Percentiles rank a stretch among this genome's conserved stretches.
Conservation (phyloP, 2,888 invertebrate species). For the Suillia variegata region DNA sequence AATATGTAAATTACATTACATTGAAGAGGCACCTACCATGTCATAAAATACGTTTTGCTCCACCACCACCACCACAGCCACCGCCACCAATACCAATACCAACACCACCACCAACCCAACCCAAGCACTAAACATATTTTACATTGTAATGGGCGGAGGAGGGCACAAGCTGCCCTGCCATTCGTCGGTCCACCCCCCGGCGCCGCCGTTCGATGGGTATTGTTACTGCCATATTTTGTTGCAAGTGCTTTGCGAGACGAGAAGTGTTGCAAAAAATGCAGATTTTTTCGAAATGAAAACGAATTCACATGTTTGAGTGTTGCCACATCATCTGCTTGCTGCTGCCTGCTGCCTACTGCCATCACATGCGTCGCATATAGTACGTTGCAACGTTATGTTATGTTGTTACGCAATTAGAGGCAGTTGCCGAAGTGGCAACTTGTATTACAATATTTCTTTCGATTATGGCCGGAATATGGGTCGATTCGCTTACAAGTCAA, state of each 20-base stretch:
- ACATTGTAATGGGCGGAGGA: too few relatives aligned
- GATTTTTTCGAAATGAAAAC: conserved; percentile 7
- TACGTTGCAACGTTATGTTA: conserved; percentile 30
- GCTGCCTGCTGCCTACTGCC: conserved; percentile 5
- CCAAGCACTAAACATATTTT: too few relatives aligned
- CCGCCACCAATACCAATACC: too few relatives aligned
- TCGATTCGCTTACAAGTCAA: conserved; percentile 34
- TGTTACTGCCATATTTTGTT: background rate
- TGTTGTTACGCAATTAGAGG: conserved; percentile 58
- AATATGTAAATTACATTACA: conserved; percentile 24
- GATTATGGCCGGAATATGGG: conserved; percentile 29
- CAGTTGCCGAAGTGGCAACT: conserved; percentile 39
- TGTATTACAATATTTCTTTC: background rate
- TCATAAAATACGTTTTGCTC: too few relatives aligned
- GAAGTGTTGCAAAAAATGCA: too few relatives aligned
- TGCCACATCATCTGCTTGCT: conserved; percentile 4
- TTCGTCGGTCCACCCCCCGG: too few relatives aligned
- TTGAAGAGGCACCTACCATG: too few relatives aligned
- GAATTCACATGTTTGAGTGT: conserved; percentile 13
- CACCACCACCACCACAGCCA: too few relatives aligned
- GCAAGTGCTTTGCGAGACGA: conserved; percentile 9
- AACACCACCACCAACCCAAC: too few relatives aligned
- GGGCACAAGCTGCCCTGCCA: too few relatives aligned
- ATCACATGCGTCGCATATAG: conserved; percentile 30
- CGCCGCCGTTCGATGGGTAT: too few relatives aligned